Conservation (phyloP, 2,113 vertebrate genomes). For the Pagrus major region DNA sequence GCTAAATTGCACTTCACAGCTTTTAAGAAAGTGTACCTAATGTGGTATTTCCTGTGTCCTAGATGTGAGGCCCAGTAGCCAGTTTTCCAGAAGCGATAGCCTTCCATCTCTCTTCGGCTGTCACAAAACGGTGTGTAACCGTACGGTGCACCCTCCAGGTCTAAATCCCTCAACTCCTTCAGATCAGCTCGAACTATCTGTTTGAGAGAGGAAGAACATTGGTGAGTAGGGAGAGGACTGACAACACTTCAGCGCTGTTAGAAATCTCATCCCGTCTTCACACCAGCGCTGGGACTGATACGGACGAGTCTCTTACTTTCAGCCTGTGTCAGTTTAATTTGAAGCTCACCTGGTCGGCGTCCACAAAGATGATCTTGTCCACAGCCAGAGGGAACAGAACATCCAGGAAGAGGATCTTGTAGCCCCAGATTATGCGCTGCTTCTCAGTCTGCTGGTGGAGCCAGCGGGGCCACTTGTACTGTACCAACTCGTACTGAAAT, state of each 20-base stretch:
- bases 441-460: conserved; percentile 96
- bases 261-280: conserved; percentile 29
- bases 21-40: conserved; percentile 86
- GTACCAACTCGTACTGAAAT: conserved; percentile 95
- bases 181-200: conserved; percentile 96
- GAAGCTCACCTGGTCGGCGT: conserved; percentile 93
- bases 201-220: conserved; percentile 5
- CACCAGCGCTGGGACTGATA: not conserved
- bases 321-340: not conserved
- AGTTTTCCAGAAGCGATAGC: conserved; percentile 97
- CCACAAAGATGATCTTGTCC: conserved; percentile 98
- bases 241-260: not conserved
- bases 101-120: conserved; percentile 96
- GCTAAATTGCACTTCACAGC: not conserved
- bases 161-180: conserved; percentile 91
- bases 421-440: conserved; percentile 98
- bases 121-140: conserved; percentile 98
- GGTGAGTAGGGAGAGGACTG: conserved; percentile 1
- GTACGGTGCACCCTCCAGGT: conserved; percentile 93
- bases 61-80: conserved; percentile 98
- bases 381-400: conserved; percentile 97
- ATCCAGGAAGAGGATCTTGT: conserved; percentile 99
- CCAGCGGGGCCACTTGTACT: conserved; percentile 98
- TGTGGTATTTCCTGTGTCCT: conserved; percentile 93
- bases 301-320: not conserved